phyloP scores from a whole-genome alignment of 2,797 vertebrate species.

The Zenarchopterus dispar region DNA sequence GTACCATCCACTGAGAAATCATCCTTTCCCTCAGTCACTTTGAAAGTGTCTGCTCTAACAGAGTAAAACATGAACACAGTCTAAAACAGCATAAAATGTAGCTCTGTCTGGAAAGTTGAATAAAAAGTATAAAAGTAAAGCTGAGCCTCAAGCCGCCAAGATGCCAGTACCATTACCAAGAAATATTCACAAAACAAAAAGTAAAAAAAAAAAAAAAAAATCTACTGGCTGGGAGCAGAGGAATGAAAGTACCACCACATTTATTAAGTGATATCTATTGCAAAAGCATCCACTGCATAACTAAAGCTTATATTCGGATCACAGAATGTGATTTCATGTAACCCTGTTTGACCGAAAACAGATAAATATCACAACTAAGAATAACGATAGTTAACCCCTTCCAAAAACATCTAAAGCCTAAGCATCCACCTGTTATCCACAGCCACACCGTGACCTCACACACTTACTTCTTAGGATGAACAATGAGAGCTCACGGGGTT shows the following conservation, averaged over 20 bases:
- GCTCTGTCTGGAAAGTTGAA: not conserved
- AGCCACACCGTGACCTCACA: constrained; percentile 18
- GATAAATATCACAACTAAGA: no score
- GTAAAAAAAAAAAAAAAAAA: constrained; percentile 9
- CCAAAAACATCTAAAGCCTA: no score
- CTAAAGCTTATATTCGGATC: no score
- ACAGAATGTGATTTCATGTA: no score
- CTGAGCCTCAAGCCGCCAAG: constrained; percentile 10
- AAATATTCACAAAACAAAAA: constrained; percentile 24
- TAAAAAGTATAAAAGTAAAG: not conserved
- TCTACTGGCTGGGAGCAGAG: not conserved
- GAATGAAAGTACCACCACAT: no score
- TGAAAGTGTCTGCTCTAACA: not conserved
- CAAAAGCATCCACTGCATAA: no score
- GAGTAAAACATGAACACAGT: no score
- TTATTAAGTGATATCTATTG: no score
- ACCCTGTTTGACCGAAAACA: no score
- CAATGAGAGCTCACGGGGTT: constrained; percentile 21
- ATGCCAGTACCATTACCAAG: constrained; percentile 3
- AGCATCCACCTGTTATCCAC: not conserved
- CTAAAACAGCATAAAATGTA: not conserved
- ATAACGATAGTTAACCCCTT: no score
- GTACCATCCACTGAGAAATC: no score
- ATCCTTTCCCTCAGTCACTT: no score
- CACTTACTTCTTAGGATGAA: not conserved